Percentiles rank a stretch among this genome's conserved stretches.
Conservation (phyloP, 1,140 invertebrate genomes). For the Pseudomyrmex cubaensis region DNA sequence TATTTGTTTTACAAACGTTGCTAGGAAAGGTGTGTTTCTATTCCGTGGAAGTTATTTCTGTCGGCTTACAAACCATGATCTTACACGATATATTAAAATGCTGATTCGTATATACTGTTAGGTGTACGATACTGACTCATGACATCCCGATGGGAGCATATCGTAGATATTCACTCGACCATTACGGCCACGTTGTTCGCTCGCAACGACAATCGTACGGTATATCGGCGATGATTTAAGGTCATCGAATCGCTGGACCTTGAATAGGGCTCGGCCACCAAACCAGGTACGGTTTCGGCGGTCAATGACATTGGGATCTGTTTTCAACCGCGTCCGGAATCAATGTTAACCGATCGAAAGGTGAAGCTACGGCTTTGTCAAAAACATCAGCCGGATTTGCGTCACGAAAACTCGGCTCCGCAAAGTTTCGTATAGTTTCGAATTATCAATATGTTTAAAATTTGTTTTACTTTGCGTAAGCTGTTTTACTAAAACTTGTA, state of each 20-base stretch:
- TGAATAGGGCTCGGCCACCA: conserved; percentile 31
- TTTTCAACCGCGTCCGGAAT: not conserved
- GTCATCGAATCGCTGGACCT: conserved; percentile 52
- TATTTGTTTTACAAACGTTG: not conserved
- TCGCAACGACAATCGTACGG: conserved; percentile 40
- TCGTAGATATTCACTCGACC: conserved; percentile 12
- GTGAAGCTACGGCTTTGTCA: not conserved
- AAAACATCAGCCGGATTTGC: conserved; percentile 3
- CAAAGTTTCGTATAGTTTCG: no score
- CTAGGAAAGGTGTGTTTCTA: not conserved
- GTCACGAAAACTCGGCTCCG: conserved; percentile 4
- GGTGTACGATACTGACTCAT: conserved; percentile 41
- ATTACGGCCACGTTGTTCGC: not conserved
- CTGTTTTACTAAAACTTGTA: no score
- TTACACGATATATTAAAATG: conserved; percentile 18
- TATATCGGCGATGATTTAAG: conserved; percentile 45
- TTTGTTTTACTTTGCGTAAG: no score
- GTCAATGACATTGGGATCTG: conserved; percentile 47
- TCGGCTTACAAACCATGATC: conserved; percentile 14
- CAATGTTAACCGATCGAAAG: conserved; percentile 7
- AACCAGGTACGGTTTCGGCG: conserved; percentile 50
- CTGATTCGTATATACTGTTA: conserved; percentile 37
- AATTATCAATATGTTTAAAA: no score
- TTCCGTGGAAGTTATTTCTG: not conserved
- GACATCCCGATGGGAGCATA: not conserved